phyloP scores from a whole-genome alignment of 2,888 invertebrate genomes.

The Chorisops tibialis region DNA sequence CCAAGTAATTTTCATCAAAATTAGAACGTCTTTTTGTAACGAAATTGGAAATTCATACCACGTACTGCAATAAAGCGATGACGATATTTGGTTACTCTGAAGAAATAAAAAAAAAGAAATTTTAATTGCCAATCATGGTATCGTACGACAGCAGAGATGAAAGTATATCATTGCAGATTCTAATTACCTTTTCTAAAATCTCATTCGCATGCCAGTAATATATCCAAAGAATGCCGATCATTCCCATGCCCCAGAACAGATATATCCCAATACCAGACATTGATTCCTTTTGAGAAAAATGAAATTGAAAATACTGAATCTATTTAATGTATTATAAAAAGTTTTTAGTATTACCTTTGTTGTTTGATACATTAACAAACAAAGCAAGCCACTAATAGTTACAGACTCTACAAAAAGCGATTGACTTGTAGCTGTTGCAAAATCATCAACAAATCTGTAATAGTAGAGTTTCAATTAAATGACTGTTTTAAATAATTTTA shows the following conservation, averaged over 20 bases:
- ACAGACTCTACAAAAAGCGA: background rate
- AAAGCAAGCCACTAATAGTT: background rate
- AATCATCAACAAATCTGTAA: background rate
- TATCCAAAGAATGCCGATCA: background rate
- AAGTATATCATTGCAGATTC: no score
- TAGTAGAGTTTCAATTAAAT: background rate
- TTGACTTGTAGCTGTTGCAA: background rate
- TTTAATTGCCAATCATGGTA: no score
- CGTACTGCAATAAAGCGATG: no score
- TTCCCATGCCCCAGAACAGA: background rate
- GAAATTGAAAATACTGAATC: no score
- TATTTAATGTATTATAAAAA: background rate
- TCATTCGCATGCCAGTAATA: conserved; percentile 3
- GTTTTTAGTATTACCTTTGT: background rate
- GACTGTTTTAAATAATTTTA: no score
- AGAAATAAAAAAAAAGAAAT: no score
- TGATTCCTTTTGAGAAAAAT: no score
- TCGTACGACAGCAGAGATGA: no score
- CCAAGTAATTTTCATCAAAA: no score
- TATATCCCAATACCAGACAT: background rate
- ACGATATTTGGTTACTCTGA: no score
- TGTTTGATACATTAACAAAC: background rate
- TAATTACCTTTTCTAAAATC: background rate
- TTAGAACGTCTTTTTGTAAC: no score
- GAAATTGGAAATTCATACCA: no score